A percentile compares a stretch with the other conserved stretches of the same genome.
Conservation (phyloP, 2,797 vertebrate genomes). For the Alcedo quadribrachys region DNA sequence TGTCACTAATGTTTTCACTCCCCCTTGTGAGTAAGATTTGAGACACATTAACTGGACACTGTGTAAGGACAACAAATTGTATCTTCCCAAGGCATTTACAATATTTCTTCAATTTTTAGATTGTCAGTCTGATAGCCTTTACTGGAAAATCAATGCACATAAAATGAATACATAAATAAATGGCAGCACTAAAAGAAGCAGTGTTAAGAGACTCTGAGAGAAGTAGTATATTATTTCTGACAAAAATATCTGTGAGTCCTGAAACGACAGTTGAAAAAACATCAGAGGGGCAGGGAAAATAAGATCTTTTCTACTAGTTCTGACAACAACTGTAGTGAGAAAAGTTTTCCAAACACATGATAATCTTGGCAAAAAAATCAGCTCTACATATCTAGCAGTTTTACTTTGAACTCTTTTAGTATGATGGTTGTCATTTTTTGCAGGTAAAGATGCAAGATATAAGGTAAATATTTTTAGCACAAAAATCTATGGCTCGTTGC, state of each 20-base stretch:
- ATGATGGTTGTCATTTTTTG: not conserved
- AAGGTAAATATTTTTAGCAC: not conserved
- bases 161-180: not conserved
- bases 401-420: not conserved
- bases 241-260: not conserved
- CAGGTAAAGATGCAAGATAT: not conserved
- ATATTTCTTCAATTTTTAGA: not conserved
- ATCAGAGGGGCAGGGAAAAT: not conserved
- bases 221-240: not conserved
- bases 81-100: not conserved
- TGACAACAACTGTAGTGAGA: not conserved
- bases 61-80: not conserved
- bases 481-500: not conserved
- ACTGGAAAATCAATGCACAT: not conserved
- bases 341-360: not conserved
- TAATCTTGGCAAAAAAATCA: not conserved
- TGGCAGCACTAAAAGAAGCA: not conserved
- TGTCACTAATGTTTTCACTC: not conserved
- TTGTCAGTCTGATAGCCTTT: not conserved
- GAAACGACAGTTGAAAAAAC: not conserved
- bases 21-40: not conserved
- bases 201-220: not conserved
- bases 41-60: not conserved
- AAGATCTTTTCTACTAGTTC: not conserved
- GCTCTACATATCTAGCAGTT: not conserved